Conservation (phyloP, 2,113 vertebrate species). For the Ictalurus punctatus region DNA sequence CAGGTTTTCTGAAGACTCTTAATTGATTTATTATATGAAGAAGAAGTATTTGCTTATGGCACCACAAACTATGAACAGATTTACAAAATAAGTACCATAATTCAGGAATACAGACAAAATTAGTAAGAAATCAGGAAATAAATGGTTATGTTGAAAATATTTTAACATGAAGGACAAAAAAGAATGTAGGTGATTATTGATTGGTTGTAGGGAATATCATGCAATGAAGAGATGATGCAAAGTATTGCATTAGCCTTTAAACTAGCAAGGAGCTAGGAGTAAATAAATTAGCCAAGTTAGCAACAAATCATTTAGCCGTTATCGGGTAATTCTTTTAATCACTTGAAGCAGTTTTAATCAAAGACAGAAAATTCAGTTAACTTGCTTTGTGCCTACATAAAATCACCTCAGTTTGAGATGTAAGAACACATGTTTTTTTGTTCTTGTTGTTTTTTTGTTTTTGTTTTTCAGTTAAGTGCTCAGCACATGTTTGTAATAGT, state of each 20-base stretch:
- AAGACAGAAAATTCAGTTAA: background rate
- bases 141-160: background rate
- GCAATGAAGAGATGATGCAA: background rate
- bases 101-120: background rate
- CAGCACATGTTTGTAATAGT: too few species aligned
- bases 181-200: background rate
- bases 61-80: background rate
- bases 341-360: background rate
- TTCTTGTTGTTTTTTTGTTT: too few species aligned
- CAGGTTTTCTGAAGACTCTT: background rate
- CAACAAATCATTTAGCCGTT: background rate
- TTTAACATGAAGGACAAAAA: background rate
- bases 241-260: background rate
- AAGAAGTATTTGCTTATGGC: background rate
- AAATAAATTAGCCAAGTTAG: background rate
- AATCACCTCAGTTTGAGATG: background rate
- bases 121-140: background rate
- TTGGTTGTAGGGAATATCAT: background rate
- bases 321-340: background rate
- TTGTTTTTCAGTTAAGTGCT: background rate
- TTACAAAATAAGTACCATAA: background rate
- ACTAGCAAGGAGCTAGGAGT: background rate
- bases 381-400: background rate
- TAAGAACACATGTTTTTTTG: background rate
- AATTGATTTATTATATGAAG: background rate